A percentile compares a stretch with the other conserved stretches of the same genome.
These are phyloP conservation scores for Ophiodon elongatus DNA, from an alignment of 2,113 vertebrate genomes.

Conservation along the genomic window DNA sequence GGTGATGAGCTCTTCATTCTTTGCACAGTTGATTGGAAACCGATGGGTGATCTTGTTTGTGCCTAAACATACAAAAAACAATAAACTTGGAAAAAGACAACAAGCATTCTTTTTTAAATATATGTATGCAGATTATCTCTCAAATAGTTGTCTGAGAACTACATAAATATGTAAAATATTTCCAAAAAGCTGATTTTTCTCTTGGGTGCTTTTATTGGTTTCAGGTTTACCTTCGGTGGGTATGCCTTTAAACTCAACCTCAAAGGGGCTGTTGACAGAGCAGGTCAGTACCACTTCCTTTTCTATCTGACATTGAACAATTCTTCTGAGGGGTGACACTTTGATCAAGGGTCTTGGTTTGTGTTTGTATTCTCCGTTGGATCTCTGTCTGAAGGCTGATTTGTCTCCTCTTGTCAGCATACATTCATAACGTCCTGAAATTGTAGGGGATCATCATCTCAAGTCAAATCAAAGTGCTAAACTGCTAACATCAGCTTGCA, in stretches of 20 bases:
- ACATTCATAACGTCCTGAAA: slow-evolving; percentile 57
- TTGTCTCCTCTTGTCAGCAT: background rate
- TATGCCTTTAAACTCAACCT: fast-evolving
- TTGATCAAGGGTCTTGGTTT: background rate
- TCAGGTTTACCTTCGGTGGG: background rate
- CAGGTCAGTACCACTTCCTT: fast-evolving
- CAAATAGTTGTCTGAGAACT: background rate
- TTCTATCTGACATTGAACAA: fast-evolving
- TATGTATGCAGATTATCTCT: background rate
- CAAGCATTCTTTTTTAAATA: background rate
- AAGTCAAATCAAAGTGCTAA: background rate
- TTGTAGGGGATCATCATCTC: background rate
- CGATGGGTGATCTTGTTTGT: fast-evolving
- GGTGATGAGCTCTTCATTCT: background rate
- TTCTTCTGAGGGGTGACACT: background rate
- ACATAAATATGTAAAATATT: background rate
- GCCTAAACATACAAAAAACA: background rate
- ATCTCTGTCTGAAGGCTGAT: slow-evolving; percentile 25
- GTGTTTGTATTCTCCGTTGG: fast-evolving
- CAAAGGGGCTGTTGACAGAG: background rate
- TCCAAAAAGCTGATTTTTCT: background rate
- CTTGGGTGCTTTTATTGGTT: background rate
- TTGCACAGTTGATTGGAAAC: fast-evolving
- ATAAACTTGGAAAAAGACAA: background rate
- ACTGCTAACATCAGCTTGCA: too few species aligned